Evolutionary conservation across 2,113 vertebrate species (phyloP).

Genomic region (Cinclus mexicanus): DNA sequence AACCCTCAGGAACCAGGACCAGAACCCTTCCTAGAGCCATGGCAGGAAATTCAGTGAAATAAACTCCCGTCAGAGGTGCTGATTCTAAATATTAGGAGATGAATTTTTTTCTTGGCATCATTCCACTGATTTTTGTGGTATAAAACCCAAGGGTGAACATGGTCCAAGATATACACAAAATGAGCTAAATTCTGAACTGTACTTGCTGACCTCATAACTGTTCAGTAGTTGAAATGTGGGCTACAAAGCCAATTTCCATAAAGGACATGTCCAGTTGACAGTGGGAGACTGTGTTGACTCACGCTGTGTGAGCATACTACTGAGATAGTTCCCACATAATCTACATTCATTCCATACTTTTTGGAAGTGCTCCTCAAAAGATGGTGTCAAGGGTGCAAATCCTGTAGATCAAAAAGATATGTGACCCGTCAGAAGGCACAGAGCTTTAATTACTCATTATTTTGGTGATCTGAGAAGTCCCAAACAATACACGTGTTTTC

Average conservation of each 20-base stretch:
- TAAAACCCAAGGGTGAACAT: slow-evolving; percentile 8
- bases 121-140: slow-evolving; percentile 15
- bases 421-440: background rate
- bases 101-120: background rate
- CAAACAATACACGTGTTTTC: background rate
- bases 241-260: slow-evolving; percentile 49
- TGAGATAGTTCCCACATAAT: slow-evolving; percentile 51
- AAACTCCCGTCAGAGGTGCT: background rate
- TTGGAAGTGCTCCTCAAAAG: slow-evolving; percentile 18
- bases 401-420: background rate
- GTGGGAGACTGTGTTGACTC: slow-evolving; percentile 25
- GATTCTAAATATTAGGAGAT: background rate
- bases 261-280: slow-evolving; percentile 13
- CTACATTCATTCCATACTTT: slow-evolving; percentile 56
- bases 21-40: background rate
- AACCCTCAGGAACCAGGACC: background rate
- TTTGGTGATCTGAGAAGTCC: background rate
- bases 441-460: background rate
- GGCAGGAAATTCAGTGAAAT: background rate
- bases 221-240: slow-evolving; percentile 28
- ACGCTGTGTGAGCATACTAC: slow-evolving; percentile 34
- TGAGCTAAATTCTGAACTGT: slow-evolving; percentile 36
- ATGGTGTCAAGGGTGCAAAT: slow-evolving; percentile 38
- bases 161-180: slow-evolving; percentile 47
- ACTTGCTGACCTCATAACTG: slow-evolving; percentile 54